Base-by-base conservation (phyloP, 2,113 vertebrate species). In the Eidolon helvum region DNA sequence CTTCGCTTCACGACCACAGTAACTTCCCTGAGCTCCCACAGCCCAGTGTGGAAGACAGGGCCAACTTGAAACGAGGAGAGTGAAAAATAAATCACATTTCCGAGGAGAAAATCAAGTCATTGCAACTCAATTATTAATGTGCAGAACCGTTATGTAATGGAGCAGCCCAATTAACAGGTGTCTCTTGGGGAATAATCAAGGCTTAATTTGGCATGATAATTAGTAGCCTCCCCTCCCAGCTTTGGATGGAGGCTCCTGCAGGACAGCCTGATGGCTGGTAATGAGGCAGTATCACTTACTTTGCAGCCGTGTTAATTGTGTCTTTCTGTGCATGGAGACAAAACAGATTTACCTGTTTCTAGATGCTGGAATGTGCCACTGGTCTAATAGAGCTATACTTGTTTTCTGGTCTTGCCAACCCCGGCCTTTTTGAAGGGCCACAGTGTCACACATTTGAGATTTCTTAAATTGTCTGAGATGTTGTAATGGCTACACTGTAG, bases 71-170 rank as follows among this genome's bases (percentile, higher is more conserved):
- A 96, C 0, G 57, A 77, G 24, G 61, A 59, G 79, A 45, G 19
- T 35, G 87, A 45, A 95, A 96, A 98, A 93, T 65, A 85, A 77
- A 88, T 78, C 30, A 84, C 43, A 14, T 90, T 98, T 95, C 95
- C 15, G 6, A 63, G 83, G 96, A 92, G 89, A 87, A 63, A 97
- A 97, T 98, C 82, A 86, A 66, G 91, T 95, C 11, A 0, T 86
- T 85, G 95, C 66, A 95, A 90, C 89, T 97, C 71, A 93, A 91
- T 96, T 98, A 97, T 95, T 95, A 94, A 96, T 98, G 61, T 6
- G 45, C 18, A 61, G 85, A 96, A 87, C 72, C 8, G 53, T 97
- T 79, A 8, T 85, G 19, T 94, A 77, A 72, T 57, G 97, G 55
- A 71, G 65, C 94, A 94, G 85, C 69, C 78, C 92, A 95, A 95